A percentile compares a stretch with the other conserved stretches of the same genome.
phyloP scores from a whole-genome alignment of 1,140 invertebrate genomes.

The Pseudobourletiella spinata region DNA sequence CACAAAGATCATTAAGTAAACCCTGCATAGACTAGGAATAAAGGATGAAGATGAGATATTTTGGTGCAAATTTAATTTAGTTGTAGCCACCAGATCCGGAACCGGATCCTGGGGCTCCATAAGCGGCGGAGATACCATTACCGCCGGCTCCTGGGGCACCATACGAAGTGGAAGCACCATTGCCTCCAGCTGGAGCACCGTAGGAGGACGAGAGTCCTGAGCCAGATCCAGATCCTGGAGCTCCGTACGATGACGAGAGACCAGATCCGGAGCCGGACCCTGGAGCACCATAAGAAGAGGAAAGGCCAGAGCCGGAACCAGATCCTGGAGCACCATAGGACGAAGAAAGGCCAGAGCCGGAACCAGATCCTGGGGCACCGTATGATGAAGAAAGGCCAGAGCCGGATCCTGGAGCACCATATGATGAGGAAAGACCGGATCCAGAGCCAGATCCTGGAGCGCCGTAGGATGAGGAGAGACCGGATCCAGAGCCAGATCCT shows the following conservation, averaged over 20 bases:
- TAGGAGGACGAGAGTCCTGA: neutral
- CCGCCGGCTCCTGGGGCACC: neutral
- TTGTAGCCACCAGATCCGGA: too few relatives aligned
- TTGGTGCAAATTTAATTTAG: neutral
- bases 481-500: neutral
- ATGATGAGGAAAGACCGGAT: neutral
- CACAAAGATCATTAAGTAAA: neutral
- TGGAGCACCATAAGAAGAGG: neutral
- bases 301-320: neutral
- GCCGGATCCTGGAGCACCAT: neutral
- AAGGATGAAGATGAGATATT: neutral
- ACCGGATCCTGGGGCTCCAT: neutral
- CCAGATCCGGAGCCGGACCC: neutral
- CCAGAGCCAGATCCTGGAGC: neutral
- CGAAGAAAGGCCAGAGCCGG: neutral
- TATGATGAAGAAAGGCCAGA: neutral
- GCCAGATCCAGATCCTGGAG: neutral
- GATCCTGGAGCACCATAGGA: neutral
- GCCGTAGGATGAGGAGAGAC: neutral
- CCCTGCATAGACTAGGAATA: neutral
- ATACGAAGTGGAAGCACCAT: neutral
- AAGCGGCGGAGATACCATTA: neutral
- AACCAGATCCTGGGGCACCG: neutral
- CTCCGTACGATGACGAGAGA: neutral
- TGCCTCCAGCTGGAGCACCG: neutral